Conservation (phyloP, 1,140 invertebrate genomes). For the Epicauta chinensis region DNA sequence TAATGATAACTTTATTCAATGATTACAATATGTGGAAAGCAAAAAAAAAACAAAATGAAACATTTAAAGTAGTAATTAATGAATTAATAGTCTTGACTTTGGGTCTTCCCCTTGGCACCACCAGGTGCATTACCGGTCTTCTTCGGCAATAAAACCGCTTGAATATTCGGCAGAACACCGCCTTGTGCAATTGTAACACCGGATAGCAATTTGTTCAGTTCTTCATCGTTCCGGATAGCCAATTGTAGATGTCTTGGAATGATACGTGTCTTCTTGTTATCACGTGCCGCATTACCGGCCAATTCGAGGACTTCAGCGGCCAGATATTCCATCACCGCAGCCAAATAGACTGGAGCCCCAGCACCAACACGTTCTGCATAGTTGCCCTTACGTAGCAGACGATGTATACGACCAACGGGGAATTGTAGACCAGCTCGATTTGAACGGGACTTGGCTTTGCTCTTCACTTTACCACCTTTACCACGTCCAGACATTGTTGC, state of each 20-base stretch:
- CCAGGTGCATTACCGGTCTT: slow-evolving; percentile 37
- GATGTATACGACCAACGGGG: slow-evolving; percentile 64
- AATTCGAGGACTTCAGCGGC: slow-evolving; percentile 71
- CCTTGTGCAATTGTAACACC: slow-evolving; percentile 80
- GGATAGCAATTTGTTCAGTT: slow-evolving; percentile 69
- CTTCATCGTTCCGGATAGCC: slow-evolving; percentile 81
- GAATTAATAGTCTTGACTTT: no score
- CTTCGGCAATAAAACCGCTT: slow-evolving; percentile 58
- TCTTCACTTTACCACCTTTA: slow-evolving; percentile 57
- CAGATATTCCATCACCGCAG: slow-evolving; percentile 57
- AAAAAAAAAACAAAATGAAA: no score
- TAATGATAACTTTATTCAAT: no score
- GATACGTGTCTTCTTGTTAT: slow-evolving; percentile 61
- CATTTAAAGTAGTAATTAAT: no score
- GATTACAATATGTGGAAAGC: no score
- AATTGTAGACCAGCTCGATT: slow-evolving; percentile 61
- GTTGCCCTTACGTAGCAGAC: slow-evolving; percentile 62
- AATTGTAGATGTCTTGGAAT: slow-evolving; percentile 77
- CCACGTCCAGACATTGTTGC: slow-evolving; percentile 51
- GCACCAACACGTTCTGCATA: slow-evolving; percentile 65
- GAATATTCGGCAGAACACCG: slow-evolving; percentile 75
- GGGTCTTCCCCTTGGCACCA: no score
- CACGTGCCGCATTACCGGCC: slow-evolving; percentile 68
- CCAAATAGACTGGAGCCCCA: slow-evolving; percentile 64
- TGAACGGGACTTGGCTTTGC: slow-evolving; percentile 23